These are phyloP conservation scores for Zelostemma sp. DNA, from an alignment of 1,140 invertebrate genomes.

Conservation along the genomic window DNA sequence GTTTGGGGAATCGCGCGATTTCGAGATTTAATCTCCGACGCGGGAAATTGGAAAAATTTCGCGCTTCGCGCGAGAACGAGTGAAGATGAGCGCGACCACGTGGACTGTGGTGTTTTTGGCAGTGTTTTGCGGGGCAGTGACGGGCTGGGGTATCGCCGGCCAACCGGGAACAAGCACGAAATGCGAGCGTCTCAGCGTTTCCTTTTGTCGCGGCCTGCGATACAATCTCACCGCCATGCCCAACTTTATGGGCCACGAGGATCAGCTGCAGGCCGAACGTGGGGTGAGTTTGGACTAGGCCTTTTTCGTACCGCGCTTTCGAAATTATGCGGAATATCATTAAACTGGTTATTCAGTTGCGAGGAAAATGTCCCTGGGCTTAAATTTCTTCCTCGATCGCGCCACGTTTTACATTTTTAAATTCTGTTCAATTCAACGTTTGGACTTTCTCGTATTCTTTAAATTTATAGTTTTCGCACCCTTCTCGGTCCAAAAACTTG, in stretches of 20 bases:
- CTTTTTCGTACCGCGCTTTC: constrained; percentile 17
- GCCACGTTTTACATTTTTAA: too few species aligned
- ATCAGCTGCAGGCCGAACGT: constrained; percentile 80
- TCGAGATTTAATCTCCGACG: background rate
- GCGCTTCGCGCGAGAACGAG: constrained; percentile 26
- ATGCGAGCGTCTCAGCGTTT: constrained; percentile 85
- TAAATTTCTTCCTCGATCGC: too few species aligned
- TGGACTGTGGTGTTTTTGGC: constrained; percentile 35
- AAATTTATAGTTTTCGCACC: too few species aligned
- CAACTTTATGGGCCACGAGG: constrained; percentile 83
- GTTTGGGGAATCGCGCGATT: constrained; percentile 15
- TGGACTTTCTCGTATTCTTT: too few species aligned
- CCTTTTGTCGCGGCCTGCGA: constrained; percentile 84
- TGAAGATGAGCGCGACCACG: constrained; percentile 37
- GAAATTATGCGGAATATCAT: constrained; percentile 21
- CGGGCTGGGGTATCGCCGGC: constrained; percentile 53
- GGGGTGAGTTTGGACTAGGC: constrained; percentile 72
- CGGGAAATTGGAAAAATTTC: background rate
- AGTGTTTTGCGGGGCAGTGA: constrained; percentile 18
- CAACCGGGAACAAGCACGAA: constrained; percentile 61
- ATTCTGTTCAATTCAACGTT: too few species aligned
- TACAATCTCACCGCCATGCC: constrained; percentile 93
- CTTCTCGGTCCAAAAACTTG: too few species aligned
- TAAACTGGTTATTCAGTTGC: constrained; percentile 3
- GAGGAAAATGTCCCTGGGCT: too few species aligned